phyloP scores from a whole-genome alignment of 2,888 invertebrate genomes.

The Tipula helvola region DNA sequence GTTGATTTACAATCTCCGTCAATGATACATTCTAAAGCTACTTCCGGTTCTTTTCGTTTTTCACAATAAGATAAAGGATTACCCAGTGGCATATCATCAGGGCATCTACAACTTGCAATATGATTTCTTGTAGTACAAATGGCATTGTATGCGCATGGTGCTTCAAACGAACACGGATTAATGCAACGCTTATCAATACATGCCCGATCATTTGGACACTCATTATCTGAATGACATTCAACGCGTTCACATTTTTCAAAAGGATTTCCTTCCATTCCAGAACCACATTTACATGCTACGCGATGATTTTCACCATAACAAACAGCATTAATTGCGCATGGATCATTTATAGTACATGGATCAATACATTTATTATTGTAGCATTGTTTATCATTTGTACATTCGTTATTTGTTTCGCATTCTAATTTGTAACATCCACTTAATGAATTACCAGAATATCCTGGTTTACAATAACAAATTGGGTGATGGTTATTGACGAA shows the following conservation, averaged over 20 bases:
- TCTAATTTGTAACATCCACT: conserved; percentile 67
- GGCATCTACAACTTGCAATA: conserved; percentile 70
- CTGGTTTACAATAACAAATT: conserved; percentile 67
- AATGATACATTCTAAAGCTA: conserved; percentile 56
- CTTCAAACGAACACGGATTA: conserved; percentile 57
- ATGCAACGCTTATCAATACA: conserved; percentile 62
- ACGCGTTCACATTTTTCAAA: conserved; percentile 61
- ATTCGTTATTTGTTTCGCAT: conserved; percentile 72
- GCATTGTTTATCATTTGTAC: conserved; percentile 66
- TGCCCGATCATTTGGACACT: conserved; percentile 63
- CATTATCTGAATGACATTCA: conserved; percentile 66
- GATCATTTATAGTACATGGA: conserved; percentile 66
- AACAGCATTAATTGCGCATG: conserved; percentile 72
- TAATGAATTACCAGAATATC: conserved; percentile 78
- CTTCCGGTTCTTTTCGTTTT: conserved; percentile 30
- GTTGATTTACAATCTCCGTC: conserved; percentile 72
- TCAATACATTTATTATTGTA: conserved; percentile 70
- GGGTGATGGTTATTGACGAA: conserved; percentile 72
- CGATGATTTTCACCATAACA: conserved; percentile 71
- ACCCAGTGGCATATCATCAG: conserved; percentile 62
- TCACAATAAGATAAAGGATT: conserved; percentile 70
- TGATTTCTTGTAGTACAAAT: conserved; percentile 71
- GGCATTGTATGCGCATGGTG: conserved; percentile 74
- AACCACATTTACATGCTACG: conserved; percentile 65
- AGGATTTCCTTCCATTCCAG: conserved; percentile 68